A percentile compares a stretch with the other conserved stretches of the same genome.
phyloP scores from a whole-genome alignment of 2,797 vertebrate species.

The Rallus crepitans region DNA sequence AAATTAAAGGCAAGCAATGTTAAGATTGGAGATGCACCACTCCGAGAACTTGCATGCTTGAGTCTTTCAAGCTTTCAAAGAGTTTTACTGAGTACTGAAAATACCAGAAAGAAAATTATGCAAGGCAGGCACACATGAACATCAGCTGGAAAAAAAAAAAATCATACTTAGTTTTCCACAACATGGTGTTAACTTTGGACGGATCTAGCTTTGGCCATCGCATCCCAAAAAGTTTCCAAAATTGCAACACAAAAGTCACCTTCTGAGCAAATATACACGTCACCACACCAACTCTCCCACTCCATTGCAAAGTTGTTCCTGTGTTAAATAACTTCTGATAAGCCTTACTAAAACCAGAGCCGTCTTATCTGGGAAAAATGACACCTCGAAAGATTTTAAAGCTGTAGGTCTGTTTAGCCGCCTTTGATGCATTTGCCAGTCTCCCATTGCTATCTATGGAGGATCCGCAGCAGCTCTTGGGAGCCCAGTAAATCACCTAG shows the following conservation, averaged over 20 bases:
- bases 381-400: conserved; percentile 48
- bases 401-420: not conserved
- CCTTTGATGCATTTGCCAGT: conserved; percentile 24
- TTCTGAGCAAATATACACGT: not conserved
- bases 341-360: conserved; percentile 41
- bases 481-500: not conserved
- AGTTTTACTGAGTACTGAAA: not conserved
- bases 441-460: not conserved
- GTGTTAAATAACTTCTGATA: not conserved
- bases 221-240: conserved; percentile 54
- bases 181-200: not conserved
- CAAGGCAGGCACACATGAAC: not conserved
- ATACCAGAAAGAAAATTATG: not conserved
- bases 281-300: not conserved
- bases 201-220: not conserved
- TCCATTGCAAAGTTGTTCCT: not conserved
- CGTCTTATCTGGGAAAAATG: conserved; percentile 62
- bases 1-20: not conserved
- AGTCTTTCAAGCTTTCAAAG: not conserved
- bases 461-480: not conserved
- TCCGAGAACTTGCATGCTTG: not conserved
- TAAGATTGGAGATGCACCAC: not conserved
- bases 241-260: conserved; percentile 37
- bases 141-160: not conserved
- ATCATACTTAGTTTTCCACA: not conserved